A percentile compares a stretch with the other conserved stretches of the same genome.
Conservation (phyloP, 2,113 vertebrate species). For the Columba janthina region DNA sequence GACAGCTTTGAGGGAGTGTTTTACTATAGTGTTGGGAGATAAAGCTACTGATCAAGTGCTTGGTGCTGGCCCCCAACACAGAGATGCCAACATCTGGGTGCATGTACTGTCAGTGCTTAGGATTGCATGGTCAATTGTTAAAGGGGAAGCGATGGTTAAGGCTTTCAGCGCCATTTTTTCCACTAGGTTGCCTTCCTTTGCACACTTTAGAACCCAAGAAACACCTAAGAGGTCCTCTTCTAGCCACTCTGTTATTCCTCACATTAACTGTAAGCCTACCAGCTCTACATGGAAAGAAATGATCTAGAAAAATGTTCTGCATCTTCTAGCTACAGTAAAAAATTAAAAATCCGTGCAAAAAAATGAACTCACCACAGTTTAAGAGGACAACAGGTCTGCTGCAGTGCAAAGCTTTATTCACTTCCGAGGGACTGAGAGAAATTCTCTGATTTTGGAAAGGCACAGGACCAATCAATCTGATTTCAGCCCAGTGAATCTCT, state of each 20-base stretch:
- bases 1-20: background rate
- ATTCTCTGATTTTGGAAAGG: background rate
- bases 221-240: background rate
- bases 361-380: background rate
- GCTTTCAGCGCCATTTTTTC: background rate
- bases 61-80: background rate
- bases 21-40: background rate
- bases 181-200: background rate
- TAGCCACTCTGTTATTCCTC: background rate
- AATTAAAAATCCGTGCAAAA: background rate
- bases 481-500: background rate
- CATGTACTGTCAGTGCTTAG: background rate
- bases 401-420: background rate
- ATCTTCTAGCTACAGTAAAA: background rate
- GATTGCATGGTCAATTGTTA: accelerated
- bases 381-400: background rate
- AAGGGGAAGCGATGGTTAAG: background rate
- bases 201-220: background rate
- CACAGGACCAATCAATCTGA: background rate
- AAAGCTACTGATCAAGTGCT: background rate
- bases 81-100: background rate
- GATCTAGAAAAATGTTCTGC: background rate
- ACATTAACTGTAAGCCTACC: background rate
- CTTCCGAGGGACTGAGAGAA: background rate
- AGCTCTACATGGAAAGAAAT: background rate